phyloP scores from a whole-genome alignment of 2,113 vertebrate genomes.

The Python bivittatus region DNA sequence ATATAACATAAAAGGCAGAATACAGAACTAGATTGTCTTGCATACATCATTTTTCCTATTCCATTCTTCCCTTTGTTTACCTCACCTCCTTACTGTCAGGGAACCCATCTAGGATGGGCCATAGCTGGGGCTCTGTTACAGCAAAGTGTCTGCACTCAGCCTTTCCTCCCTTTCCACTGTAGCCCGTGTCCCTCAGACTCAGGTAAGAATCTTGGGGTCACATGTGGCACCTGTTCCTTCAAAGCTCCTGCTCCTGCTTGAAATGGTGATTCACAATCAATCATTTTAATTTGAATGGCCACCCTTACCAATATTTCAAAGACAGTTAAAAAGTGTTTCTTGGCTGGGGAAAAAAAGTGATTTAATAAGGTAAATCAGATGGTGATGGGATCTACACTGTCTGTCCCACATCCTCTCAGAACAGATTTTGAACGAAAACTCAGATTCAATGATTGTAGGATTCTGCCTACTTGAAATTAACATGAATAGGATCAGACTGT shows the following conservation, averaged over 20 bases:
- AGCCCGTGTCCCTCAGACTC: not conserved
- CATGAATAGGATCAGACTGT: not conserved
- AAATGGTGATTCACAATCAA: slow-evolving; percentile 57
- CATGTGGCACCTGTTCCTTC: not conserved
- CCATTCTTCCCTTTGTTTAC: not conserved
- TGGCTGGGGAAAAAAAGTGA: slow-evolving; percentile 39
- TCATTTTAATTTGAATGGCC: slow-evolving; percentile 59
- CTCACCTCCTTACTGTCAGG: not conserved
- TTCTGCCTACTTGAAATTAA: not conserved
- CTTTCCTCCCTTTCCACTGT: not conserved
- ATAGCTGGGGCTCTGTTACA: not conserved
- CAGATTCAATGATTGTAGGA: not conserved
- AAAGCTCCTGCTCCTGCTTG: not conserved
- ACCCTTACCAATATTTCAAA: slow-evolving; percentile 56
- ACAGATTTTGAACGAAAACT: not conserved
- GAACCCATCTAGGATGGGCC: not conserved
- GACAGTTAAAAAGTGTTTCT: slow-evolving; percentile 53
- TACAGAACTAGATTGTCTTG: not conserved
- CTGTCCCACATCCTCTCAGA: not conserved
- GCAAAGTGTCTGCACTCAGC: not conserved
- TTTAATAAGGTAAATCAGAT: slow-evolving; percentile 25
- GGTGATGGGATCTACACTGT: not conserved
- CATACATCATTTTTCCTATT: not conserved
- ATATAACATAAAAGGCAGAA: not conserved
- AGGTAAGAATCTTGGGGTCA: not conserved